Evolutionary conservation across 2,888 invertebrate species (phyloP), one percentile per base, ranked within the genome.

Genomic region (Gari tellinella): DNA sequence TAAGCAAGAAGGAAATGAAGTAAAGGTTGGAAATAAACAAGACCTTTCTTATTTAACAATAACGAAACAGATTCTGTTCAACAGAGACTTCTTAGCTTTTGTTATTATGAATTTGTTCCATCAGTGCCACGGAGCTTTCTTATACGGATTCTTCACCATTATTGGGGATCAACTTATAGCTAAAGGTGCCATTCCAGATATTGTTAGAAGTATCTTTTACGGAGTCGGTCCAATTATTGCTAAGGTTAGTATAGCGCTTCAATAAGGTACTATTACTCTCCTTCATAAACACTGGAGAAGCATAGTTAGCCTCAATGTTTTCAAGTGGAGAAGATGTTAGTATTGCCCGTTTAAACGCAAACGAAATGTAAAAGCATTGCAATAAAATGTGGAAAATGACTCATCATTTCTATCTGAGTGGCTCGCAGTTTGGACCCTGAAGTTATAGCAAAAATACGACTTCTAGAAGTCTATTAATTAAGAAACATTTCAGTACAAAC

Each of bases 101-200:
- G 90, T 90, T 1, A 56, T 82, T 3, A 83, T 84, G 57, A 90
- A 90, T 65, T 89, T 90, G 66, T 86, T 80, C 51, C 89, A 89
- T 56, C 81, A 85, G 40, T 88, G 87, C 67, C 86, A 88, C 38
- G 61, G 72, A 41, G 74, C 86, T 3, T 90, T 87, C 56, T 51
- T 86, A 5, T 58, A 70, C 3, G 87, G 84, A 57, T 90, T 90
- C 56, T 74, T 86, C 17, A 83, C 83, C 25, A 88, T 90, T 31
- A 66, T 90, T 48, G 81, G 84, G 67, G 89, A 90, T 58, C 78
- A 86, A 10, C 72, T 90, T 5, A 79, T 90, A 26, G 61, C 83
- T 7, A 74, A 80, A 26, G 74, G 76, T 8, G 62, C 76, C 25
- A 76, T 90, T 26, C 72, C 88, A 17, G 52, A 80, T 8, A 52